A percentile compares a stretch with the other conserved stretches of the same genome.
Evolutionary conservation across 2,888 invertebrate species (phyloP).

Genomic region (Nomada hirtipes): DNA sequence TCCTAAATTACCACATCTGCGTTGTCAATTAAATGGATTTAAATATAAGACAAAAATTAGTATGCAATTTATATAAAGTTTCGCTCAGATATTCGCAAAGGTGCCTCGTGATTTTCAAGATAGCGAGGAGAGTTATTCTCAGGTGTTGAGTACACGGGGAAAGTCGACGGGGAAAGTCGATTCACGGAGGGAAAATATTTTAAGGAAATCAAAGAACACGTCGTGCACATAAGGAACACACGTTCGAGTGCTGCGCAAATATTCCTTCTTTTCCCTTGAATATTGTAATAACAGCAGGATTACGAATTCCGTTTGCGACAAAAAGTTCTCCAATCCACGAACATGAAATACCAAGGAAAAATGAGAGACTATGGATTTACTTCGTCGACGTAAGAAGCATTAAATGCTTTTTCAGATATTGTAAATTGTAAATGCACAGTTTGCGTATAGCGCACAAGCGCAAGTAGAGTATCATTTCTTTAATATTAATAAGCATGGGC

Average conservation of each 20-base stretch:
- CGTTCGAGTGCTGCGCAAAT: background rate
- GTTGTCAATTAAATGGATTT: too few species aligned
- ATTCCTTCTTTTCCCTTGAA: background rate
- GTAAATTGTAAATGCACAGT: too few species aligned
- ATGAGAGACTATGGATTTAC: background rate
- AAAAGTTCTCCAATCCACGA: constrained; percentile 8
- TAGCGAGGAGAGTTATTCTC: background rate
- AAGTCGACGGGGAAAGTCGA: background rate
- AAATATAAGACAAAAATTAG: too few species aligned
- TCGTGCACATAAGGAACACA: background rate
- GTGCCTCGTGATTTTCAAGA: background rate
- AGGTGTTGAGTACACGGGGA: background rate
- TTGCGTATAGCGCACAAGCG: too few species aligned
- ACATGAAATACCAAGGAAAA: background rate
- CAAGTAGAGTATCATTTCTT: background rate
- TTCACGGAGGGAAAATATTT: constrained; percentile 14
- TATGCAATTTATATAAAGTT: too few species aligned
- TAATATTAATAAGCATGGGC: background rate
- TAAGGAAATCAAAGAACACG: background rate
- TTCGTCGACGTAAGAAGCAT: background rate
- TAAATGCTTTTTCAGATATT: background rate
- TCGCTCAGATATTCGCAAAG: too few species aligned
- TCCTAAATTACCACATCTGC: too few species aligned
- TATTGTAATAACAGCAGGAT: background rate
- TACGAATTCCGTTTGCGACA: constrained; percentile 7